phyloP scores from a whole-genome alignment of 2,888 invertebrate genomes.

The Stenichneumon culpator region DNA sequence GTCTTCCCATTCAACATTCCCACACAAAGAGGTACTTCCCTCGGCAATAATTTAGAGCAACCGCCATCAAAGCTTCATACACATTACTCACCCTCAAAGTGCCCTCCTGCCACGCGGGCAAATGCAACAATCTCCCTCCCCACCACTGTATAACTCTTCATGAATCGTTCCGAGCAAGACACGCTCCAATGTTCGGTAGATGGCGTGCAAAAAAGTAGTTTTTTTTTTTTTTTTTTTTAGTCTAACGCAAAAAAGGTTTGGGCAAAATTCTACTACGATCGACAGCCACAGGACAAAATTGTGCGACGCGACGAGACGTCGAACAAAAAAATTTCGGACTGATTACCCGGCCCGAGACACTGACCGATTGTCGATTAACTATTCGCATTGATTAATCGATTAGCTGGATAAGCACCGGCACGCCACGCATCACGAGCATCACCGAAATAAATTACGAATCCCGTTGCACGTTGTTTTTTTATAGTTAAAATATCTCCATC shows the following conservation, averaged over 20 bases:
- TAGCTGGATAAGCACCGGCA: constrained; percentile 26
- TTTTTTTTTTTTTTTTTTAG: neutral
- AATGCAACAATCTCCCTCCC: constrained; percentile 39
- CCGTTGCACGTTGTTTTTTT: constrained; percentile 54
- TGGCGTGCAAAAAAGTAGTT: constrained; percentile 7
- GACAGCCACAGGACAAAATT: constrained; percentile 12
- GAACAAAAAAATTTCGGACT: neutral
- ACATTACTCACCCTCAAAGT: constrained; percentile 31
- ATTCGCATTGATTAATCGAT: constrained; percentile 32
- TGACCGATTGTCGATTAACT: constrained; percentile 50
- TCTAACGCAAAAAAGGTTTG: constrained; percentile 8
- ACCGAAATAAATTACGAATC: constrained; percentile 36
- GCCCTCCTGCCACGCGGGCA: constrained; percentile 32
- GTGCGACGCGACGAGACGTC: neutral
- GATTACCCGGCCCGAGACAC: constrained; percentile 33
- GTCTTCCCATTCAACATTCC: constrained; percentile 11
- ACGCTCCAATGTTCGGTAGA: constrained; percentile 32
- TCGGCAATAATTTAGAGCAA: constrained; percentile 43
- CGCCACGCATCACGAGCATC: constrained; percentile 37
- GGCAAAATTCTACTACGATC: neutral
- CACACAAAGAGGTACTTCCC: constrained; percentile 42
- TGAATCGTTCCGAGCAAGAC: constrained; percentile 29
- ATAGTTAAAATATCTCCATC: constrained; percentile 41
- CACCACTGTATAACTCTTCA: constrained; percentile 26
- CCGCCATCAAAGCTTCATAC: constrained; percentile 32